Evolutionary conservation across 2,113 vertebrate species (phyloP).

Genomic region (Cricetomys ansorgei): DNA sequence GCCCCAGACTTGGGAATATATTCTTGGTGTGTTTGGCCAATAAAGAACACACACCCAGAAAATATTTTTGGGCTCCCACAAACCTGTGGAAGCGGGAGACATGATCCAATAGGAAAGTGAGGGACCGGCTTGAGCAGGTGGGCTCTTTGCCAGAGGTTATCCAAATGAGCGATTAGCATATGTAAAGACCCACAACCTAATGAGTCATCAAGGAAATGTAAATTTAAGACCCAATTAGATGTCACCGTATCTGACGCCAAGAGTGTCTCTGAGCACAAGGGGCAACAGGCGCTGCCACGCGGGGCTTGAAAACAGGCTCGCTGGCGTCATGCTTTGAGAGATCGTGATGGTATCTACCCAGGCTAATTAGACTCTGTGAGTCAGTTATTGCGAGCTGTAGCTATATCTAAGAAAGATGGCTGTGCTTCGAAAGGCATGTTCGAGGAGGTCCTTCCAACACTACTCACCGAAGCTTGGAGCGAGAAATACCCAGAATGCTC

Average conservation of each 20-base stretch:
- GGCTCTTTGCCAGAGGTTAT: not conserved
- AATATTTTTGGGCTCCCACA: conserved; percentile 10
- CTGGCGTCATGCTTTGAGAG: not conserved
- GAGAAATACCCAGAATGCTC: not conserved
- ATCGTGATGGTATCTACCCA: conserved; percentile 28
- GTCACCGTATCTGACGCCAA: not conserved
- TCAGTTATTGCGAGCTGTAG: conserved; percentile 35
- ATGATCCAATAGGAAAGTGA: not conserved
- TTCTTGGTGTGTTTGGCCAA: not conserved
- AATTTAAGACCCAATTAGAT: conserved; percentile 26
- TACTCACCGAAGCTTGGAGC: not conserved
- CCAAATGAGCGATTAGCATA: not conserved
- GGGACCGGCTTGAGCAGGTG: not conserved
- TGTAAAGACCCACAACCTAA: not conserved
- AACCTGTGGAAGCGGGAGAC: not conserved
- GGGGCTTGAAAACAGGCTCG: not conserved
- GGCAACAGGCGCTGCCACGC: not conserved
- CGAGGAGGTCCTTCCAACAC: not conserved
- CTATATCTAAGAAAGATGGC: conserved; percentile 8
- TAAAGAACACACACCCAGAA: not conserved
- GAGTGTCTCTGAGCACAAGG: not conserved
- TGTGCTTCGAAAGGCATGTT: not conserved
- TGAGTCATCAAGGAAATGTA: conserved; percentile 55
- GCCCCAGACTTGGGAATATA: not conserved
- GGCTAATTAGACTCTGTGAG: conserved; percentile 54